Conservation (phyloP, 2,888 invertebrate species). For the Nephrotoma guestfalica region DNA sequence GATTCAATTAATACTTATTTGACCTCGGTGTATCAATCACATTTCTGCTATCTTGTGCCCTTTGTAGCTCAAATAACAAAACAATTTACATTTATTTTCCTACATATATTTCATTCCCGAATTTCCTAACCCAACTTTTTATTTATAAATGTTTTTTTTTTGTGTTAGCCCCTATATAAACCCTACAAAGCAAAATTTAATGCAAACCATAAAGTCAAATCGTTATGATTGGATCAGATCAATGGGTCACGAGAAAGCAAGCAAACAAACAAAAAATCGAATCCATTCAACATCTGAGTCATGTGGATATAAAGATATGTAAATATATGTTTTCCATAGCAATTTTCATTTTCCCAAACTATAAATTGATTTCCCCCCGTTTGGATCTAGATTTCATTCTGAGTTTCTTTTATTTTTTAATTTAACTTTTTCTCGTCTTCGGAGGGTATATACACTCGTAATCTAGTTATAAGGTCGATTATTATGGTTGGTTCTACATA, state of each 20-base stretch:
- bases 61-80: no score
- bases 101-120: neutral
- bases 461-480: neutral
- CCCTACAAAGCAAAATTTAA: neutral
- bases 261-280: neutral
- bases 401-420: neutral
- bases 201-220: neutral
- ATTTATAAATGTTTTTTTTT: neutral
- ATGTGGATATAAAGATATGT: neutral
- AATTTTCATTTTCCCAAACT: neutral
- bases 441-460: neutral
- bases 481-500: neutral
- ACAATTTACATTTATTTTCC: no score
- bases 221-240: neutral
- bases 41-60: no score
- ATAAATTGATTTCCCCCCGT: neutral
- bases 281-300: neutral
- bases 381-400: neutral
- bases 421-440: neutral
- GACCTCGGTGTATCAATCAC: no score
- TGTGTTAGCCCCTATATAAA: neutral
- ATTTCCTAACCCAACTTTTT: neutral
- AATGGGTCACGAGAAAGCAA: neutral
- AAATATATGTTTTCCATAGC: neutral
- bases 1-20: no score